Evolutionary conservation across 2,797 vertebrate genomes (phyloP).

Genomic region (Helostoma temminkii): DNA sequence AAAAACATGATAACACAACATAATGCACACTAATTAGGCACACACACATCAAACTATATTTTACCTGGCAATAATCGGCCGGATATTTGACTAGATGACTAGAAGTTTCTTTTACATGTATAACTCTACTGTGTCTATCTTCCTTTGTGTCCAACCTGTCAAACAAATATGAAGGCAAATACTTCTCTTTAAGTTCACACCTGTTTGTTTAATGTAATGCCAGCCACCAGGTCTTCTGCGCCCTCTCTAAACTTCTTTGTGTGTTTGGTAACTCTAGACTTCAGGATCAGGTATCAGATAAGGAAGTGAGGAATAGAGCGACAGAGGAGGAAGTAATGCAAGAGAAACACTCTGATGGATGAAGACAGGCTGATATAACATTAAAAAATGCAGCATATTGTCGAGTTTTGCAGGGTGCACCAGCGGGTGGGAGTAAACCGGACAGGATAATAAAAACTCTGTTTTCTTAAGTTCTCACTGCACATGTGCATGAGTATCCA

Average conservation of each 20-base stretch:
- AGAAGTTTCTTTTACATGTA: constrained; percentile 11
- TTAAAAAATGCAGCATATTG: neutral
- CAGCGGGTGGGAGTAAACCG: constrained; percentile 11
- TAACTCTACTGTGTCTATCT: constrained; percentile 22
- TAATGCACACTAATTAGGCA: neutral
- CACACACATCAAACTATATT: neutral
- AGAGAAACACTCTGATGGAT: constrained; percentile 27
- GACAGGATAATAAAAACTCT: neutral
- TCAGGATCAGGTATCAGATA: constrained; percentile 61
- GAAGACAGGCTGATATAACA: neutral
- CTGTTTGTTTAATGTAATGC: constrained; percentile 58
- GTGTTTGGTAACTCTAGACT: constrained; percentile 68
- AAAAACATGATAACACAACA: neutral
- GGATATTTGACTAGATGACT: neutral
- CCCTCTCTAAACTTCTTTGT: constrained; percentile 33
- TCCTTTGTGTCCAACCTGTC: neutral
- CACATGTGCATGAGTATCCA: neutral
- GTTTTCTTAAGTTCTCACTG: neutral
- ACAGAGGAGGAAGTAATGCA: neutral
- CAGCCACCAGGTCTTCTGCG: constrained; percentile 15
- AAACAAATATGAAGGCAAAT: constrained; percentile 46
- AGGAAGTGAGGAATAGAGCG: constrained; percentile 29
- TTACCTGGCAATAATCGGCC: constrained; percentile 60
- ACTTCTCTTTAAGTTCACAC: constrained; percentile 32
- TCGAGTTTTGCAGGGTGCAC: constrained; percentile 14